Evolutionary conservation across 2,888 invertebrate genomes (phyloP), one percentile per base, ranked within the genome.

Genomic region (Tiliacea citrago): DNA sequence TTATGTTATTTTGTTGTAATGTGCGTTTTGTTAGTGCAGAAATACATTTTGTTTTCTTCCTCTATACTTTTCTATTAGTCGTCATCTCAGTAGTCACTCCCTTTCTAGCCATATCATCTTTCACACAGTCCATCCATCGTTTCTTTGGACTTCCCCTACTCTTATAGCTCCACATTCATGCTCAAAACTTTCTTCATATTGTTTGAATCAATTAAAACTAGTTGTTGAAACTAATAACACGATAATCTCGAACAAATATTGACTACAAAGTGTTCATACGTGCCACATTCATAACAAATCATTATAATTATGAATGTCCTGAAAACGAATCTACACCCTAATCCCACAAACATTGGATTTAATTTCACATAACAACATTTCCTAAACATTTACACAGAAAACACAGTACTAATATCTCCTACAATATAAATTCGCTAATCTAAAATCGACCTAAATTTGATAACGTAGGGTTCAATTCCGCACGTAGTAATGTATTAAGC

Each of bases 181-280:
- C 42, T 45, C 62, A 8, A 47, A 65, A 29, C 21, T 10, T 61
- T 18, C 12, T 1, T 47, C 35, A 13, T 39, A 51, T 29, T 24
- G 18, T 42, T 51, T n/a, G 18, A 29, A 60, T 42, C 18, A 55
- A 74, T 29, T 29, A 9, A 62, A 63, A 75, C 13, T 9, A 39
- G 21, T 6, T 9, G 4, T 16, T 29, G 6, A 55, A 75, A 71
- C 24, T 24, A 29, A 57, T 70, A 67, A 58, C 58, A 70, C 42
- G 13, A 45, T 71, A 57, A 73, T 63, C 39, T 42, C 39, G 12
- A 24, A 55, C 58, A 55, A 69, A 61, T 49, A 68, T 77, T 68
- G 16, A 57, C 57, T 65, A 53, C 67, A 45, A 68, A 58, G 12
- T 69, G 58, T 60, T 58, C 57, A n/a, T 39, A 66, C 16, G 29